Base-by-base conservation (phyloP, 2,113 vertebrate genomes). In the Xenopus laevis region DNA sequence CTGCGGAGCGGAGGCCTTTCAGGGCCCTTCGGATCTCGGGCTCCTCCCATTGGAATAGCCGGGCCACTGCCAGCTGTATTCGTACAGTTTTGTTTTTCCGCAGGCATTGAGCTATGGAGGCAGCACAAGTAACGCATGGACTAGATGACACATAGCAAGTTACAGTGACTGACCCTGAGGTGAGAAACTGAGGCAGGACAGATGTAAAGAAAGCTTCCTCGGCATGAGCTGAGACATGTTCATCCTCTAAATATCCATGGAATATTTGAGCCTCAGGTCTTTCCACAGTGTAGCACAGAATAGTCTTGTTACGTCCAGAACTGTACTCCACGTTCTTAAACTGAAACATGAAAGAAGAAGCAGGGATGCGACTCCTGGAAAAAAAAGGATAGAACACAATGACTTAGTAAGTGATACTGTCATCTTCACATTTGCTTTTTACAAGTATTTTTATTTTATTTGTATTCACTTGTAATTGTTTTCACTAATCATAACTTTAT, bases 281-380 rank as follows among this genome's bases (percentile, higher is more conserved):
- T 65, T 95, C 95, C 0, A 98, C 63, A 71, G 96, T 90, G 0
- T 96, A 98, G 81, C 92, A 98, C 77, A 98, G 89, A 79, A 96
- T 91, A 78, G 97, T 98, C 87, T 98, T 98, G 83, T 98, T 98
- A 47, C 95, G 87, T n/a, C 96, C 97, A 0, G 95, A 98, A 2
- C 94, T 97, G 81, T 98, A 98, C 52, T 98, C 96, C 79, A 98
- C 97, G 0, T 98, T 98, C 85, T 95, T 93, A 86, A 95, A 98
- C 87, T 98, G 97, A 87, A 98, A 98, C 82, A 95, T 96, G 85
- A 92, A 98, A 79, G 84, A 91, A 60, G 92, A 90, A 63, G 93
- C 94, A 30, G 95, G 93, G 8, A 98, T 90, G 30, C 95, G 88
- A 57, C 96, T 93, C 78, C 96, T 98, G 6, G 8, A 40, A 40